phyloP scores from a whole-genome alignment of 1,140 invertebrate genomes.

The Formica selysi region DNA sequence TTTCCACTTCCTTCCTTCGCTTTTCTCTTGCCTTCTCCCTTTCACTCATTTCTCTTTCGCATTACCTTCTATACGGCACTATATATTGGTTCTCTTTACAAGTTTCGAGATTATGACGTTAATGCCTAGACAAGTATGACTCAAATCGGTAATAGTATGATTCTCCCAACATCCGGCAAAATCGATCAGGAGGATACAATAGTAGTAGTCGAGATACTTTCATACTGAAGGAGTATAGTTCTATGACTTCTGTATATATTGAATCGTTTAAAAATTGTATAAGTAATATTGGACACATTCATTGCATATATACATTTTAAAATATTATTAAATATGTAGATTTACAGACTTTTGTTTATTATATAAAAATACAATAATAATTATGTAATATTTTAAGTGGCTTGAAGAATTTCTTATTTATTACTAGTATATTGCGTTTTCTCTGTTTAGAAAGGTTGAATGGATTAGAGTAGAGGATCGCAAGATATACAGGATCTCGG shows the following conservation, averaged over 20 bases:
- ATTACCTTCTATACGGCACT: neutral
- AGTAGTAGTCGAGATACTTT: neutral
- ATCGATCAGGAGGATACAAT: constrained; percentile 8
- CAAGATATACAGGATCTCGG: neutral
- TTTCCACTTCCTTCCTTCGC: constrained; percentile 40
- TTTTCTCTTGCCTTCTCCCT: constrained; percentile 3
- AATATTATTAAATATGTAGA: neutral
- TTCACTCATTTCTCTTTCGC: neutral
- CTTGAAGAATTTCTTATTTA: neutral
- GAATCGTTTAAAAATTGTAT: too few species aligned
- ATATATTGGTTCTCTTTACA: constrained; percentile 22
- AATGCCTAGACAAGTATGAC: constrained; percentile 39
- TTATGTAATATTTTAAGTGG: neutral
- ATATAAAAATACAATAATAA: neutral
- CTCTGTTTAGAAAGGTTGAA: constrained; percentile 7
- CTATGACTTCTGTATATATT: neutral
- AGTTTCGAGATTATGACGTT: constrained; percentile 43
- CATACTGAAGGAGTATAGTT: neutral
- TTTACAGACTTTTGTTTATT: neutral
- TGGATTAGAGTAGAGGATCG: neutral
- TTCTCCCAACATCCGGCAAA: constrained; percentile 13
- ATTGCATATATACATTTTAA: neutral
- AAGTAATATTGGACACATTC: too few species aligned
- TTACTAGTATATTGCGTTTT: neutral
- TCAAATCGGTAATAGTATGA: constrained; percentile 4